Evolutionary conservation across 2,113 vertebrate genomes (phyloP).

Genomic region (Hirundichthys speculiger): DNA sequence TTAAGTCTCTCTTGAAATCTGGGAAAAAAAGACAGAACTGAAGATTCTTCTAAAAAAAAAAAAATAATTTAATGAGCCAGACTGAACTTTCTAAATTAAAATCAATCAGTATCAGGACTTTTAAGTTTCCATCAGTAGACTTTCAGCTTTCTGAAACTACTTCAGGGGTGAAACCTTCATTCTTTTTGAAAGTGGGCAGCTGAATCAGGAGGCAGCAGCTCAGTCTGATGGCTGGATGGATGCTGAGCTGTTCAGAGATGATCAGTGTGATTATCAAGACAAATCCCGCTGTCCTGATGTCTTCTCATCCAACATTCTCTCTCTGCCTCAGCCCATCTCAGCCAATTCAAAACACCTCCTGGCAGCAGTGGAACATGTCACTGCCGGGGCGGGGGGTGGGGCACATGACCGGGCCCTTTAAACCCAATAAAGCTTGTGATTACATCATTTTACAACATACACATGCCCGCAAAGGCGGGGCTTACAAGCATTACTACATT

Average conservation of each 20-base stretch:
- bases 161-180: background rate
- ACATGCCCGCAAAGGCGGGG: too few relatives aligned
- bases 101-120: background rate
- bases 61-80: background rate
- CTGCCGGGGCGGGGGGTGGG: too few relatives aligned
- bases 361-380: background rate
- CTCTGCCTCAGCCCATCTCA: conserved; percentile 4
- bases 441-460: too few relatives aligned
- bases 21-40: background rate
- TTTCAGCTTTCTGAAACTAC: conserved; percentile 9
- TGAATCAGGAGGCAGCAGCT: background rate
- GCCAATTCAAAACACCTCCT: background rate
- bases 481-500: too few relatives aligned
- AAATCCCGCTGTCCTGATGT: background rate
- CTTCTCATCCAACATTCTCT: conserved; percentile 6
- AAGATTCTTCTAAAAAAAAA: too few relatives aligned
- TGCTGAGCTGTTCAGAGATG: background rate
- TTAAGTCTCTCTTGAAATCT: too few relatives aligned
- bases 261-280: background rate
- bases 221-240: background rate
- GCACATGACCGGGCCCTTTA: too few relatives aligned
- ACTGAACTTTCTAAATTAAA: background rate
- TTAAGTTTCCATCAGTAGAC: background rate
- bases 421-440: too few relatives aligned
- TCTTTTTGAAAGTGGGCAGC: background rate